These are phyloP conservation scores for Leptodirus hochenwartii DNA, from an alignment of 2,888 invertebrate genomes.

Conservation along the genomic window DNA sequence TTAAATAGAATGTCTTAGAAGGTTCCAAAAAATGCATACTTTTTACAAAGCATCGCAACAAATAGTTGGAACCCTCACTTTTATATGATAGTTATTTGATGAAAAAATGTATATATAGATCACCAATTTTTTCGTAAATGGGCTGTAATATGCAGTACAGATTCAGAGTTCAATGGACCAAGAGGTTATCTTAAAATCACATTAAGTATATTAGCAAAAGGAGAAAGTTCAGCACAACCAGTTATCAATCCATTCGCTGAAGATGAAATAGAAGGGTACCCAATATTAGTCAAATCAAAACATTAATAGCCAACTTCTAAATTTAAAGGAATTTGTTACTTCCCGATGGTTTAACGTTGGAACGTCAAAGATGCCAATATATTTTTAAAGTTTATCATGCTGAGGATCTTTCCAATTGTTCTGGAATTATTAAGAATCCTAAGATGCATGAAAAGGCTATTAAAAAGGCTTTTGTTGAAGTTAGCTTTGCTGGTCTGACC, in stretches of 20 bases:
- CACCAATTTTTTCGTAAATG: conserved; percentile 75
- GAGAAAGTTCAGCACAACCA: conserved; percentile 40
- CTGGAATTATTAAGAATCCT: conserved; percentile 15
- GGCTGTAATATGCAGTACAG: conserved; percentile 55
- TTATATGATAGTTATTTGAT: too few relatives aligned
- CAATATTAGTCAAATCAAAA: neutral
- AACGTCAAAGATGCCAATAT: conserved; percentile 34
- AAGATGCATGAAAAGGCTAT: conserved; percentile 11
- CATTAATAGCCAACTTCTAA: conserved; percentile 6
- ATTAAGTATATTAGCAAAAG: conserved; percentile 52
- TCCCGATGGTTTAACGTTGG: conserved; percentile 31
- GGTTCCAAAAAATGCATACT: too few relatives aligned
- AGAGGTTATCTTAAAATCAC: conserved; percentile 71
- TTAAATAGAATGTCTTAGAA: too few relatives aligned
- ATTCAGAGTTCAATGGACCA: conserved; percentile 28
- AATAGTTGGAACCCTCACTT: too few relatives aligned
- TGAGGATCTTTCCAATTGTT: too few relatives aligned
- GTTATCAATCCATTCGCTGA: conserved; percentile 33
- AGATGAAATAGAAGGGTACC: conserved; percentile 52
- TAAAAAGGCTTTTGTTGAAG: conserved; percentile 32
- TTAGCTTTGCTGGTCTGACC: conserved; percentile 43
- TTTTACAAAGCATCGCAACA: too few relatives aligned
- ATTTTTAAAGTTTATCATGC: conserved; percentile 37
- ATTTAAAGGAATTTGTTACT: conserved; percentile 43
- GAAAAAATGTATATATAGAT: conserved; percentile 39